Evolutionary conservation across 2,888 invertebrate genomes (phyloP), one percentile per base, ranked within the genome.

Genomic region (Schizotus pectinicornis): DNA sequence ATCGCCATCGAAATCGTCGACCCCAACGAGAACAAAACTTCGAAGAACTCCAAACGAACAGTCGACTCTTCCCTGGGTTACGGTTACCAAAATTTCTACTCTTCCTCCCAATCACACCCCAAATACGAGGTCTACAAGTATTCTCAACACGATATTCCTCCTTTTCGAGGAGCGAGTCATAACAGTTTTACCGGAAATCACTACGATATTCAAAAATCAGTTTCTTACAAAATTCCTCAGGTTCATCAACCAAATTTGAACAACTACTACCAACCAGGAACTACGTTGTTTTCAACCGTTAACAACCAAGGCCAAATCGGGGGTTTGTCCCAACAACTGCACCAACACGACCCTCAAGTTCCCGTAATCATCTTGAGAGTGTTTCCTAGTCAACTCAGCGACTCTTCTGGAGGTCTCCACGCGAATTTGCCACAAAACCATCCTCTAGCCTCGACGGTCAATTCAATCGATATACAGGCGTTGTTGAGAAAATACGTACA

Each of bases 11-110:
- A 86, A 77, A 86, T 86, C 47, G 83, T 86, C 0, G 85, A 86
- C 56, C 83, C 83, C 2, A 81, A 83, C 22, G 76, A 81, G 3
- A 83, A 82, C 31, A 72, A 72, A 37, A 64, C 67, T 1, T 64
- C 68, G 1, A 76, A 74, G 52, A 85, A 84, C 74, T 82, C 81
- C 0, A 91, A 91, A 71, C 81, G 91, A 64, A 91, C 91, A 0
- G 87, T 91, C 8, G 89, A 91, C 63, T 85, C 86, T 0, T 86
- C 87, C 43, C 79, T 91, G 7, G 91, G 91, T 55, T 91, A 88
- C 73, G 89, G 88, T 6, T 86, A 84, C 62, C 67, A 67, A 46
- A 62, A 81, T 81, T 1, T 85, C 85, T 64, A 79, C 79, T 62
- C 82, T 82, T 6, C 83, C 82, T 39, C 78, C 56, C 67, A 71